Evolutionary conservation across 2,888 invertebrate species (phyloP).

Genomic region (Ariolimax columbianus): DNA sequence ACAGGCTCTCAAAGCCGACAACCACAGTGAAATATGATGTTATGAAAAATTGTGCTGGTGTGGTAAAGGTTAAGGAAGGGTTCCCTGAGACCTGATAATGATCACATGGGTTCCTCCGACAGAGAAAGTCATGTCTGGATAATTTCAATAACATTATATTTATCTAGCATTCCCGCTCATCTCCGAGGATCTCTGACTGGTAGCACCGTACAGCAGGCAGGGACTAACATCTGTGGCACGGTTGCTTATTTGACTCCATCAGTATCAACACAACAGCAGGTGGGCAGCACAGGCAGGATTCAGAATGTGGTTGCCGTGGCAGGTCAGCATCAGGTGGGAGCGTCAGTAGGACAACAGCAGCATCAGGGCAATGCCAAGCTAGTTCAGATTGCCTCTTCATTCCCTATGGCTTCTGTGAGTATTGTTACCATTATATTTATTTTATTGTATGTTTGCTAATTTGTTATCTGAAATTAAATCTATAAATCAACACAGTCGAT

Average conservation of each 20-base stretch:
- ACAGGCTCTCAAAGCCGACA: no score
- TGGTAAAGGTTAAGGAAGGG: no score
- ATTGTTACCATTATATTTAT: background rate
- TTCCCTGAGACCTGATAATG: no score
- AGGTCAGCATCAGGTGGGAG: conserved; percentile 8
- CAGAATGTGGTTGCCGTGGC: conserved; percentile 42
- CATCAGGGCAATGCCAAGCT: conserved; percentile 43
- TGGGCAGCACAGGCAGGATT: conserved; percentile 15
- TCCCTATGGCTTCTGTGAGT: conserved; percentile 41
- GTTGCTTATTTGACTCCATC: conserved; percentile 36
- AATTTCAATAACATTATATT: no score
- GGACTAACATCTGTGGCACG: conserved; percentile 21
- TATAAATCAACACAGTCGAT: no score
- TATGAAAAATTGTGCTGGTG: no score
- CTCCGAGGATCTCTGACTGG: conserved; percentile 34
- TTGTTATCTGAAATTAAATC: no score
- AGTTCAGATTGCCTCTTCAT: conserved; percentile 39
- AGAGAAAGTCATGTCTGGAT: no score
- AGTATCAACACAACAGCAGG: conserved; percentile 38
- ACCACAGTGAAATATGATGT: no score
- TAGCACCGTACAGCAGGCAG: conserved; percentile 34
- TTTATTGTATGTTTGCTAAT: no score
- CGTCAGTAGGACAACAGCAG: conserved; percentile 3
- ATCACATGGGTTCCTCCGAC: no score
- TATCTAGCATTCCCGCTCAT: conserved; percentile 44